Percentiles rank a stretch among this genome's conserved stretches.
Evolutionary conservation across 2,888 invertebrate species (phyloP).

Genomic region (Villa cingulata): DNA sequence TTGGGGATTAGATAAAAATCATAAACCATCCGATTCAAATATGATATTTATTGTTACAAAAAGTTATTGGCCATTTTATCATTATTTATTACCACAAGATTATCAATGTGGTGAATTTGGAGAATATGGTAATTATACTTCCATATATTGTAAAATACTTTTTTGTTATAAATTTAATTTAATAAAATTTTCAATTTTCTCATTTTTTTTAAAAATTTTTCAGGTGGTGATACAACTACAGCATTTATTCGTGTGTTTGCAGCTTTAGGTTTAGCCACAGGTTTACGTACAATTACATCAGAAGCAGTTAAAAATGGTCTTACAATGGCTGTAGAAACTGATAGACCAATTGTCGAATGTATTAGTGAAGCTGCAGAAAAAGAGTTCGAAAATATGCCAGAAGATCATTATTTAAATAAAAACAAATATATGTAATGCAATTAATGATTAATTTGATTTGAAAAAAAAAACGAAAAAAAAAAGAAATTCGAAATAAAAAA

Average conservation of each 20-base stretch:
- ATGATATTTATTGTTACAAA: conserved; percentile 59
- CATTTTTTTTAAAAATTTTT: conserved; percentile 8
- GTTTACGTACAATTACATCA: conserved; percentile 50
- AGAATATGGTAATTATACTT: conserved; percentile 42
- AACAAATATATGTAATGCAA: conserved; percentile 12
- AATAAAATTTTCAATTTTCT: background rate
- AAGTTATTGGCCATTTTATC: conserved; percentile 69
- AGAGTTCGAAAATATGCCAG: conserved; percentile 32
- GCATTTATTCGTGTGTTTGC: conserved; percentile 56
- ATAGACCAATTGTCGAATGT: conserved; percentile 43
- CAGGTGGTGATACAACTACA: conserved; percentile 48
- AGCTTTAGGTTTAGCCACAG: conserved; percentile 49
- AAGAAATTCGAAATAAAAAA: no score
- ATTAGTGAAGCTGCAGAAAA: conserved; percentile 38
- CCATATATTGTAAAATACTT: background rate
- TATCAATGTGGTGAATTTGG: conserved; percentile 75
- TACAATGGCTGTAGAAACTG: conserved; percentile 42
- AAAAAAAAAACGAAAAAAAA: no score
- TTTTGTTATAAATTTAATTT: background rate
- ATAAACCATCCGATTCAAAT: conserved; percentile 57
- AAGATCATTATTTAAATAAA: conserved; percentile 40
- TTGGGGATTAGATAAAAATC: conserved; percentile 61
- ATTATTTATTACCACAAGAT: conserved; percentile 64
- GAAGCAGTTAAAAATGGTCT: conserved; percentile 50
- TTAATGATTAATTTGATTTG: no score